Evolutionary conservation across 1,140 invertebrate species (phyloP), one percentile per base, ranked within the genome.

Genomic region (Orius laevigatus): DNA sequence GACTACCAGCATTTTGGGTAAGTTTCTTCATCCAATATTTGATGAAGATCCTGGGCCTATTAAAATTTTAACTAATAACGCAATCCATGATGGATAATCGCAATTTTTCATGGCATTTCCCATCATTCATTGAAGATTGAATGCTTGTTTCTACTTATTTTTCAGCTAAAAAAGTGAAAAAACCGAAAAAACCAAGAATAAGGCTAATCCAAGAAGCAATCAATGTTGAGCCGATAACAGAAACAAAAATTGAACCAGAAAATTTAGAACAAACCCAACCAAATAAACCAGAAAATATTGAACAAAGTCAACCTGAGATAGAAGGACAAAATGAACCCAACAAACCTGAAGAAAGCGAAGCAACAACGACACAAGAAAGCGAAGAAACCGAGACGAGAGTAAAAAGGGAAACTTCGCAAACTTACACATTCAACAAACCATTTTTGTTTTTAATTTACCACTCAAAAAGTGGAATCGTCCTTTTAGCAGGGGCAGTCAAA

Each of bases 361-460:
- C 40, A 5, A 48, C 11, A 32, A 40, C 31, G 20, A 50, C 5
- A 32, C 36, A 34, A 57, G 55, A 35, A 40, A 57, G 56, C 50
- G 15, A 50, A 53, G 19, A 25, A 9, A 47, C 14, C 11, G 46
- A 44, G 12, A 41, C n/a, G 45, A 49, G 55, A 45, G 32, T 18
- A 39, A 56, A 52, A 48, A 39, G 57, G 16, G 45, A 53, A 14
- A 16, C 49, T 14, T 46, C 38, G 25, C 44, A 45, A n/a, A 55
- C 38, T 25, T 12, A 60, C n/a, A 35, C 48, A 11, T 56, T 62
- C 20, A 56, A 63, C 42, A 55, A 52, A 3, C 60, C 61, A 38
- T 63, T 63, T 44, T 39, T 61, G 16, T 63, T 62, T 49, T 60
- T 59, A 31, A 15, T 63, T 5, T 48, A 58, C 5, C 57, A 61